A percentile compares a stretch with the other conserved stretches of the same genome.
These are phyloP conservation scores for Trichoplax adhaerens DNA, from an alignment of 37 sponge, comb jelly and placozoan genomes.

Conservation along the genomic window DNA sequence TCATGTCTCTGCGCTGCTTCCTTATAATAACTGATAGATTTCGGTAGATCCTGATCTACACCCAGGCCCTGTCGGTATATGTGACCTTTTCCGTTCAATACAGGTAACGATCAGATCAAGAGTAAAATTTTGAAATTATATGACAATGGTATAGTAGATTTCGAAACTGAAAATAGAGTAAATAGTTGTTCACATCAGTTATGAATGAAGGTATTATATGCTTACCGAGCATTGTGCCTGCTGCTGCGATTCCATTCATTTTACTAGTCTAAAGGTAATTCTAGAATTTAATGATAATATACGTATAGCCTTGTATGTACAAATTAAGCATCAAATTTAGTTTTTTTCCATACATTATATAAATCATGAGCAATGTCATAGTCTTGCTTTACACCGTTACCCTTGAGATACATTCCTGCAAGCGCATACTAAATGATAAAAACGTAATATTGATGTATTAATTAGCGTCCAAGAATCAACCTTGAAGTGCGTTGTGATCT, in stretches of 20 bases:
- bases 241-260: conserved; percentile 50
- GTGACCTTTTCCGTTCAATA: conserved; percentile 10
- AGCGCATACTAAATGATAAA: conserved; percentile 34
- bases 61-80: conserved; percentile 50
- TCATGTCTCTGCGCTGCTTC: conserved; percentile 51
- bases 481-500: too few relatives aligned
- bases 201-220: too few relatives aligned
- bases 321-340: not conserved
- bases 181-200: too few relatives aligned
- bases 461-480: too few relatives aligned
- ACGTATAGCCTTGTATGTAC: not conserved
- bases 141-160: too few relatives aligned
- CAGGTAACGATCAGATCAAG: too few relatives aligned
- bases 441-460: not conserved
- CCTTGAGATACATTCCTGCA: conserved; percentile 51
- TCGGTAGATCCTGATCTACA: conserved; percentile 23
- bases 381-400: conserved; percentile 56
- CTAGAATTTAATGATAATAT: conserved; percentile 4
- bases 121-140: too few relatives aligned
- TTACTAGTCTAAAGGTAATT: conserved; percentile 33
- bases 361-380: conserved; percentile 39
- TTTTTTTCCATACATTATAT: conserved; percentile 27
- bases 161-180: too few relatives aligned
- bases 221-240: conserved; percentile 41
- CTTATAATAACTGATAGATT: conserved; percentile 37